phyloP scores from a whole-genome alignment of 2,797 vertebrate species.

The Ptychobarbus kaznakovi region DNA sequence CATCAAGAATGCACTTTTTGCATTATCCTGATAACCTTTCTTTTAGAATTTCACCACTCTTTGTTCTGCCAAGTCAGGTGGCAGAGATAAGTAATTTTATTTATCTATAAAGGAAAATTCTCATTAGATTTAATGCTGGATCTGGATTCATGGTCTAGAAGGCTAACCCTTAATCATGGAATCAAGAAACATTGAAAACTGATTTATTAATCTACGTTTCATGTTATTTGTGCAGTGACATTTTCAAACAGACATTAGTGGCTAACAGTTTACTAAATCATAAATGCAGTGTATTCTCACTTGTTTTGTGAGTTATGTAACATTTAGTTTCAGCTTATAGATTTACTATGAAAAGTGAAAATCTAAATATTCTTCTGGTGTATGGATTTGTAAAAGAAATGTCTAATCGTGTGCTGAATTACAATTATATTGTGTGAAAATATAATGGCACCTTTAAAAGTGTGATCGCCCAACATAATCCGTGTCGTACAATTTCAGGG shows the following conservation, averaged over 20 bases:
- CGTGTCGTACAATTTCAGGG: neutral
- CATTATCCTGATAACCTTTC: neutral
- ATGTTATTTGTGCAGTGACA: slow-evolving; percentile 4
- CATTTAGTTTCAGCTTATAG: slow-evolving; percentile 16
- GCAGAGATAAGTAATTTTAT: neutral
- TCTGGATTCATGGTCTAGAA: slow-evolving; percentile 2
- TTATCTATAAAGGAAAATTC: neutral
- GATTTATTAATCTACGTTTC: neutral
- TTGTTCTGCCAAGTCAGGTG: neutral
- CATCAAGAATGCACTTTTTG: neutral
- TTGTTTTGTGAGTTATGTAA: slow-evolving; percentile 16
- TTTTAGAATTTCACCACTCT: neutral
- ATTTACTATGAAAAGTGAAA: slow-evolving; percentile 24
- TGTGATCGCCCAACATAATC: slow-evolving; percentile 1
- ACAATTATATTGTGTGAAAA: slow-evolving; percentile 6
- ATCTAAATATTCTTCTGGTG: slow-evolving; percentile 6
- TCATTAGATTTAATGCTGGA: neutral
- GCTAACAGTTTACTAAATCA: slow-evolving; percentile 4
- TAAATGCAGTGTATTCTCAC: slow-evolving; percentile 4
- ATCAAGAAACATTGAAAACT: neutral
- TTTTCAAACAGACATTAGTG: neutral
- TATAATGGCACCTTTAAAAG: slow-evolving; percentile 15
- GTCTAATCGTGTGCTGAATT: slow-evolving; percentile 8
- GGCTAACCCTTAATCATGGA: neutral
- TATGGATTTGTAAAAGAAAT: slow-evolving; percentile 16